Base-by-base conservation (phyloP, 2,888 invertebrate species). In the Carabus problematicus region DNA sequence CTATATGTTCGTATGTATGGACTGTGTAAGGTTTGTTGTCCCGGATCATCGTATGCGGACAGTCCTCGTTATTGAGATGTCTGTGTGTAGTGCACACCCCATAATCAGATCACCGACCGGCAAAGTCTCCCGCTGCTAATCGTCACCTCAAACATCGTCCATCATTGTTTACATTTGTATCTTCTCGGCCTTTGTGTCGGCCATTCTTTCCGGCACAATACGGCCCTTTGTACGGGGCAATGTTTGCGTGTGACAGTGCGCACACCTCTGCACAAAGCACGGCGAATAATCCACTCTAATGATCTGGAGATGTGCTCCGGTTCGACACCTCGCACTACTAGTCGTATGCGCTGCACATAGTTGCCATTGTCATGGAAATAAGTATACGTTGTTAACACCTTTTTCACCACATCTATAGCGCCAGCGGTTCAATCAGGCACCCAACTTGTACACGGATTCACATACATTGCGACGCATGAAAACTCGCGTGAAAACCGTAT, bases 261-360 rank as follows among this genome's bases (percentile, higher is more conserved):
- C 52, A 7, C 12, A 14, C 12, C 52, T 12, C 8, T 3, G 12
- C 52, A 29, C 29, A 52, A 52, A 12, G 12, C 52, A 29, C 29
- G 29, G 29, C 29, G 29, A 52, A 52, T 52, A 52, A 52, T 52
- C 52, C 52, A 52, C 52, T 52, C 52, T 52, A 52, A 52, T 52
- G 52, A 52, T 52, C 52, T 14, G 52, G 29, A 52, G 52, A 52
- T 18, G 16, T 18, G 16, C 9, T n/a, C n/a, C 14, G 52, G 52
- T 52, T 14, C 52, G 18, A 52, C 52, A 14, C 29, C 29, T 29
- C 29, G 29, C 29, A 29, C 2, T 29, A 29, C 29, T 29, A 29
- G 29, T 29, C 29, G 29, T 29, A 29, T 29, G 29, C 29, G 29
- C 29, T 29, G 29, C 29, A 29, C 29, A 6, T 6, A 29, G 29